phyloP scores from a whole-genome alignment of 2,888 invertebrate genomes.

The Alsophila aescularia region DNA sequence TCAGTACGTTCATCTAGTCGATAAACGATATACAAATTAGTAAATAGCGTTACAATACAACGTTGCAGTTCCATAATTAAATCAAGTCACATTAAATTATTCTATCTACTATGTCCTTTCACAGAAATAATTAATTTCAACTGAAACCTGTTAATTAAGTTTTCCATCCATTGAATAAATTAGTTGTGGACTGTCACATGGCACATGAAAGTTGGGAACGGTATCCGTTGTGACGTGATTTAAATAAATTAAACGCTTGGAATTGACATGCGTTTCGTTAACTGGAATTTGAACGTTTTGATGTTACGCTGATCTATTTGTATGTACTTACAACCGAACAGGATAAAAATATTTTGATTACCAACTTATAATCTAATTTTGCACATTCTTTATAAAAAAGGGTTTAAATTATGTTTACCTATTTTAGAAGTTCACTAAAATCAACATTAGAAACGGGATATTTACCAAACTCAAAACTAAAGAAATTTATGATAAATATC shows the following conservation, averaged over 20 bases:
- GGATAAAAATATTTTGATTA: background rate
- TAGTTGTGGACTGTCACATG: background rate
- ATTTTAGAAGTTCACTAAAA: no score
- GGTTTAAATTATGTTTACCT: no score
- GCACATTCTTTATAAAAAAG: no score
- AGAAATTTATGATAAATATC: no score
- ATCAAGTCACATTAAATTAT: no score
- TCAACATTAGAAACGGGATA: no score
- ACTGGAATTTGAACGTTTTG: background rate
- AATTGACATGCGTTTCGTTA: constrained; percentile 4
- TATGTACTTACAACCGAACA: background rate
- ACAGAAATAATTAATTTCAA: background rate
- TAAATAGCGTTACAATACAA: background rate
- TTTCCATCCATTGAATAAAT: constrained; percentile 3
- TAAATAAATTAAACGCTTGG: constrained; percentile 16
- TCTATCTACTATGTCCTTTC: background rate
- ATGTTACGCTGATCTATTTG: background rate
- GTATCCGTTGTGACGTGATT: constrained; percentile 4
- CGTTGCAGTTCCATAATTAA: background rate
- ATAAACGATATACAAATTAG: no score
- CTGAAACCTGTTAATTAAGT: background rate
- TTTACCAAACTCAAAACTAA: no score
- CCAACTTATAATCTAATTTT: background rate
- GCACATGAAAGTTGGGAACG: background rate
- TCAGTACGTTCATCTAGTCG: no score